Evolutionary conservation across 2,888 invertebrate species (phyloP).

Genomic region (Ochlodes sylvanus): DNA sequence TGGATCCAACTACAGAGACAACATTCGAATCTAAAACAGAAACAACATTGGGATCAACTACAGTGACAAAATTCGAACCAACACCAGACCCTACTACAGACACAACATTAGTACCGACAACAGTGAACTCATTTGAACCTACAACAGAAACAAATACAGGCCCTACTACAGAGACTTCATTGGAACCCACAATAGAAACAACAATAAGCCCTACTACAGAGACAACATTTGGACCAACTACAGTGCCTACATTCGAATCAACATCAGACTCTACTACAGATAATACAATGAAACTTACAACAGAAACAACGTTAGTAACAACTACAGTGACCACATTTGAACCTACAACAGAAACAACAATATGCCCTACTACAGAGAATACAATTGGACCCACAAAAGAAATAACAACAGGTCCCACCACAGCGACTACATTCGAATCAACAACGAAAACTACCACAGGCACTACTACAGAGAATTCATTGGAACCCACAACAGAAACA

Average conservation of each 20-base stretch:
- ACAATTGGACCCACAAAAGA: background rate
- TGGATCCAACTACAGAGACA: too few species aligned
- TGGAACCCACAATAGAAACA: background rate
- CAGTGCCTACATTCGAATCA: background rate
- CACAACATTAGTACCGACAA: background rate
- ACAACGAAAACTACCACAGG: background rate
- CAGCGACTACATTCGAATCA: background rate
- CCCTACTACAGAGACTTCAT: background rate
- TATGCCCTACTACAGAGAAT: background rate
- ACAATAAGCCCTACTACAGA: background rate
- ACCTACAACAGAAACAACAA: background rate
- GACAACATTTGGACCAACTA: slow-evolving; percentile 4
- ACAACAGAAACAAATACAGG: background rate
- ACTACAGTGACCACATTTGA: background rate
- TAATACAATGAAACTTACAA: background rate
- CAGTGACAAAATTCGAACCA: too few species aligned
- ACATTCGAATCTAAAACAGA: too few species aligned
- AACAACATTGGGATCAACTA: too few species aligned
- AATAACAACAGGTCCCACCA: background rate
- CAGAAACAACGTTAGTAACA: too few species aligned
- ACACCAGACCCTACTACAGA: slow-evolving; percentile 6
- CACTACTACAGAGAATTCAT: background rate
- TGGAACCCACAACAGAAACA: background rate
- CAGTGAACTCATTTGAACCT: background rate
- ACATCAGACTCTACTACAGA: background rate